Evolutionary conservation across 2,113 vertebrate genomes (phyloP), one percentile per base, ranked within the genome.

Genomic region (Haemorhous mexicanus): DNA sequence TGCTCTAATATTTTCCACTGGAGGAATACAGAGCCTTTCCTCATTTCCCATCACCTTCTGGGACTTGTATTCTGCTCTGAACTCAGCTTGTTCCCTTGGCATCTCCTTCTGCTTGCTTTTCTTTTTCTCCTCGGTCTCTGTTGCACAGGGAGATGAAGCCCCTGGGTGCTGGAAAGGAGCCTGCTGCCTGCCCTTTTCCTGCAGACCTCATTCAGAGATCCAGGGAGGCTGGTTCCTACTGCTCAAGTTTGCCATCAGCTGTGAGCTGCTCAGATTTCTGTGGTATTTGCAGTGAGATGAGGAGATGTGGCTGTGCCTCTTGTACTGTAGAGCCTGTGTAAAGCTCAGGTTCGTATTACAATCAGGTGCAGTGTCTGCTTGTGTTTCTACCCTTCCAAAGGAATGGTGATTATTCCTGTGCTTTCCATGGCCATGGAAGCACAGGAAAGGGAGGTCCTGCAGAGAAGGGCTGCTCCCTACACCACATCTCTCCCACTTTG

Each of bases 1-100:
- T 19, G 44, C 49, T 72, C 63, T 89, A 90, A 77, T 55, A 94
- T 74, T 96, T 97, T 96, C 93, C 87, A 70, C 79, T 52, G 61
- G 61, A 92, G 84, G 56, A 93, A 87, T 39, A 91, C 23, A 87
- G 83, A 95, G 72, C 12, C 44, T 89, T 94, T 83, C 56, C 56
- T 91, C 79, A 78, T 94, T 93, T 86, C 68, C 68, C 49, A 56
- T 52, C 0, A 9, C 37, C 61, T 81, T 94, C 28, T 41, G 56
- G 61, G 61, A 75, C 88, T 93, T 39, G 41, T 47, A 80, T 90
- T 87, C 67, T 64, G 44, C 79, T 89, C 52, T 3, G 1, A 89
- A 62, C 23, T 62, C 32, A 9, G 63, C 47, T 80, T 87, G 63
- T 93, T 73, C 83, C 53, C 49, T 66, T 62, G 79, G 61, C 37